phyloP scores from a whole-genome alignment of 30 jellyfish, hydroid and myxozoan species.

The Rhopilema esculentum region DNA sequence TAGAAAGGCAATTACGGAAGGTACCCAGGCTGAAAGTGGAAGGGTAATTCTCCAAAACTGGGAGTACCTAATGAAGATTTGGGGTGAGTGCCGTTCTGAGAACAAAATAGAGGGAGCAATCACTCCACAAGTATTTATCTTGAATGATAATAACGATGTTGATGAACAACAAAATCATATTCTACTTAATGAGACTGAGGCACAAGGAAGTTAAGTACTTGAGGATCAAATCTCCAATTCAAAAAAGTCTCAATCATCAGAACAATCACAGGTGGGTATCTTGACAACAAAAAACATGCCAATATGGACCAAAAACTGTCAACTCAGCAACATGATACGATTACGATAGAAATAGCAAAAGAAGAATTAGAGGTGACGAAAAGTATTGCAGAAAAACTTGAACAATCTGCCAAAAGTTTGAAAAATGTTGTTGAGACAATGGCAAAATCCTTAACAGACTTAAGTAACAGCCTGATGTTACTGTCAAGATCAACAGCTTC shows the following conservation, averaged over 20 bases:
- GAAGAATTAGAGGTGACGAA: conserved; percentile 52
- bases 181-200: neutral
- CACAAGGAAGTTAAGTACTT: neutral
- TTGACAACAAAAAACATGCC: conserved; percentile 30
- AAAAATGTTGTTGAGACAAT: conserved; percentile 47
- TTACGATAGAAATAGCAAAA: conserved; percentile 57
- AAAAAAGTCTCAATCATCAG: neutral
- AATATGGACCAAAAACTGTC: conserved; percentile 51
- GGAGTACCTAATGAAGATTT: conserved; percentile 33
- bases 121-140: neutral
- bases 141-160: neutral
- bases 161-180: neutral
- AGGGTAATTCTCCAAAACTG: conserved; percentile 37
- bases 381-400: conserved; percentile 22
- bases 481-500: conserved; percentile 27
- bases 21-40: conserved; percentile 71
- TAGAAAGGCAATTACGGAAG: conserved; percentile 55
- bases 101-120: neutral
- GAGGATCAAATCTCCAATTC: neutral
- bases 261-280: conserved; percentile 5
- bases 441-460: conserved; percentile 59
- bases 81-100: conserved; percentile 72
- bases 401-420: conserved; percentile 26
- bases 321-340: conserved; percentile 49
- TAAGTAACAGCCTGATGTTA: conserved; percentile 43